Base-by-base conservation (phyloP, 2,113 vertebrate genomes). In the Okapia johnstoni region DNA sequence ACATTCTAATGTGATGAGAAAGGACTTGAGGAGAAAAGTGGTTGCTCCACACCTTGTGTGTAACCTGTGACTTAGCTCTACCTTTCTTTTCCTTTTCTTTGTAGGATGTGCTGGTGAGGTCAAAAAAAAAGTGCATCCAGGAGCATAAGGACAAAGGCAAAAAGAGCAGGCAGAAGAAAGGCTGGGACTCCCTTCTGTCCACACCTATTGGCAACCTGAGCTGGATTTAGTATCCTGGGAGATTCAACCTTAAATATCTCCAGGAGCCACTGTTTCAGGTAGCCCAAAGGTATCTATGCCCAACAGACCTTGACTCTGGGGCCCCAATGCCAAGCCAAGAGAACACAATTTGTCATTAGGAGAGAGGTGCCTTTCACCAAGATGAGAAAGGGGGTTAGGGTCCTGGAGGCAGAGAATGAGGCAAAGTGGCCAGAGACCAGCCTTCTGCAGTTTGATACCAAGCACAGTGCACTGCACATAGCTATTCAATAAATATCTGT, bases 331-430 rank as follows among this genome's bases (percentile, higher is more conserved):
- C 80, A 98, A 94, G 79, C 52, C 93, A 85, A 98, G 98, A 98
- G 98, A 98, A 98, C 97, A 98, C 48, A 98, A 95, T 90, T 88
- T 80, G 16, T 81, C 96, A 97, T 98, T 83, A 93, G 63, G 50
- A 97, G 80, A 30, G 96, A 73, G 85, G 87, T 97, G 87, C 93
- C 97, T 97, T 97, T 98, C 97, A 97, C 96, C 93, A 97, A 97
- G 95, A 98, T 92, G 96, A 97, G 86, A 86, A 95, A 97, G 60
- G 48, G 93, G 10, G 87, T 90, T 46, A 23, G 66, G 77, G 92
- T 95, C 96, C 85, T 30, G 85, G 85, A 94, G 93, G 97, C 96
- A 96, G 96, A 96, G 93, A 88, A 98, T 97, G 95, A 96, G 98
- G 93, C 88, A 92, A 94, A 98, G 97, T 81, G 90, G 88, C 96